Evolutionary conservation across 2,797 vertebrate genomes (phyloP), one percentile per base, ranked within the genome.

Genomic region (Limnodromus scolopaceus): DNA sequence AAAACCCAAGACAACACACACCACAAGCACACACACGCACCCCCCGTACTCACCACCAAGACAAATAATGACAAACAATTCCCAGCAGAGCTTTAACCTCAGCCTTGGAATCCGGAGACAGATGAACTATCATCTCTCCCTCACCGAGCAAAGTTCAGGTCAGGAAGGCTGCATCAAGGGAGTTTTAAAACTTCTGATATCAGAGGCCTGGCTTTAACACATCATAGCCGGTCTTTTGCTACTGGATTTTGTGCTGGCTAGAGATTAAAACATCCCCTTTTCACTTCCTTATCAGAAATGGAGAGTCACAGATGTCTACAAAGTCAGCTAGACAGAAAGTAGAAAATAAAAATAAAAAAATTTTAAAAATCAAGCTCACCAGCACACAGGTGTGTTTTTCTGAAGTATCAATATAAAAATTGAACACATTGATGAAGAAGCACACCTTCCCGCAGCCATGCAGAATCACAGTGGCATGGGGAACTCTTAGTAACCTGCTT

Each of bases 1-100:
- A 64, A n/a, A 18, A 2, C 4, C 16, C 36, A 17, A 28, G 39
- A 13, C 8, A 25, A 27, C 9, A 28, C 12, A 43, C 28, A 32
- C 39, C 13, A 30, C 39, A 18, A 36, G n/a, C n/a, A 17, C 23
- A 51, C 48, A 49, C 28, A 18, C 51, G 18, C 51, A 2, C 6
- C 5, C n/a, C 6, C 2, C 4, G 7, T 10, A 1, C 2, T 9
- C 14, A 16, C 8, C 32, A 46, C 9, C 4, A 28, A 49, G 24
- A 53, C 4, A 55, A 75, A 61, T 13, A 72, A 66, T 3, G 10
- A 49, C 49, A 68, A 68, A 1, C 11, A 30, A 3, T 16, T 66
- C 25, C 28, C 27, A 65, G n/a, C 18, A 36, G 32, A 75, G n/a
- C 41, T 75, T 70, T 60, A 70, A 30, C 36, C 14, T 86, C 55